These are phyloP conservation scores for Napeogenes inachia DNA, from an alignment of 2,888 invertebrate species.

Conservation along the genomic window DNA sequence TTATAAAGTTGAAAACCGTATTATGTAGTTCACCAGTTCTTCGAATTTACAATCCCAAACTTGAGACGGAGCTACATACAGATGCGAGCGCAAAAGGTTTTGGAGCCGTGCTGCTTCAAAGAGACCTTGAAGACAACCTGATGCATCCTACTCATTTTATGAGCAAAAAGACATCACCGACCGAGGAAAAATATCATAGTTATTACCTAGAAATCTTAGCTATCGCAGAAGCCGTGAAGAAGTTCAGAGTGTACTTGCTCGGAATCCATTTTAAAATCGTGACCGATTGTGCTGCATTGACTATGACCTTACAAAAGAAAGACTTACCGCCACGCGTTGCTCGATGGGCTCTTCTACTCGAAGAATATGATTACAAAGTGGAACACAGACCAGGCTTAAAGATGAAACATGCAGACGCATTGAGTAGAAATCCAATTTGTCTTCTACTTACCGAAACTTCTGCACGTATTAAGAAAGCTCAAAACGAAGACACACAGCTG, in stretches of 20 bases:
- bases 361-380: slow-evolving; percentile 33
- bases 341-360: slow-evolving; percentile 32
- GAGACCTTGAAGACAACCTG: slow-evolving; percentile 13
- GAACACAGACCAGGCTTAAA: slow-evolving; percentile 32
- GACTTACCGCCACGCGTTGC: slow-evolving; percentile 35
- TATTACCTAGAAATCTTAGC: slow-evolving; percentile 33
- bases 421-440: slow-evolving; percentile 31
- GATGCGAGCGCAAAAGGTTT: slow-evolving; percentile 26
- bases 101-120: slow-evolving; percentile 31
- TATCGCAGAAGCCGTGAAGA: slow-evolving; percentile 29
- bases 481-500: slow-evolving; percentile 28
- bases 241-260: slow-evolving; percentile 31
- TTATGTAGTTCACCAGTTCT: slow-evolving; percentile 22
- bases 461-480: slow-evolving; percentile 22
- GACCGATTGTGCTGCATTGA: slow-evolving; percentile 34
- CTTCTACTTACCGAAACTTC: slow-evolving; percentile 18
- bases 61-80: slow-evolving; percentile 30
- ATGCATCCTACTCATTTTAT: slow-evolving; percentile 30
- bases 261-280: slow-evolving; percentile 33
- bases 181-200: slow-evolving; percentile 28
- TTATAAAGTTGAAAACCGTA: slow-evolving; percentile 17
- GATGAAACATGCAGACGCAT: slow-evolving; percentile 41
- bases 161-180: slow-evolving; percentile 28
- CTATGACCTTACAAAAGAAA: slow-evolving; percentile 33
- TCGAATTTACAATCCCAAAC: slow-evolving; percentile 22